These are phyloP conservation scores for Pediacus dermestoides DNA, from an alignment of 2,888 invertebrate species.

Conservation along the genomic window DNA sequence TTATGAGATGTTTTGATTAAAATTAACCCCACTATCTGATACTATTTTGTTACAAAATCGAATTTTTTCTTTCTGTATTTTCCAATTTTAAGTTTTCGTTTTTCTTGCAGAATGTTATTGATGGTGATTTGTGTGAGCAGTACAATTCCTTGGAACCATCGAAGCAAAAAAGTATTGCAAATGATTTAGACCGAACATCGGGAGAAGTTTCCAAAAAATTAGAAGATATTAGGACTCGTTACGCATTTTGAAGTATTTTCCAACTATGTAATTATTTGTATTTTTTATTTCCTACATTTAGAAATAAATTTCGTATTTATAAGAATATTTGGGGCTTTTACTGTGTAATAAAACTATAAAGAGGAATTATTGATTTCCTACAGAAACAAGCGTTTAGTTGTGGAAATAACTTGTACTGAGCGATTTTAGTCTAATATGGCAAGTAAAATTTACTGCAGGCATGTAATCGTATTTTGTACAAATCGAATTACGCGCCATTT, in stretches of 20 bases:
- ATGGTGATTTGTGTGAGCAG: conserved; percentile 98
- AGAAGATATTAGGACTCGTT: conserved; percentile 97
- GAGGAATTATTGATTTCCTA: no score
- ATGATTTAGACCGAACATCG: conserved; percentile 91
- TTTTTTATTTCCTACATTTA: no score
- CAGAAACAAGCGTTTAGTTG: no score
- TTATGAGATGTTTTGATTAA: conserved; percentile 38
- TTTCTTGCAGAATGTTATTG: conserved; percentile 84
- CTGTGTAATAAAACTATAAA: no score
- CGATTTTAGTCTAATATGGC: no score
- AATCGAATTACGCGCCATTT: no score
- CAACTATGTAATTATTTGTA: no score
- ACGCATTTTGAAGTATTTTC: conserved; percentile 80
- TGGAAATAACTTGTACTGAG: no score
- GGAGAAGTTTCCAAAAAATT: conserved; percentile 98
- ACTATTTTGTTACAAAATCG: conserved; percentile 5
- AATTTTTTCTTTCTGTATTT: conserved; percentile 4
- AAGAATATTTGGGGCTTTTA: no score
- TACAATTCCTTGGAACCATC: conserved; percentile 91
- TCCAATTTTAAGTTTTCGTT: conserved; percentile 9
- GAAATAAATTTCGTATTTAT: no score
- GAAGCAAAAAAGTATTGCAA: conserved; percentile 93
- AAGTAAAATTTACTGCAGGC: no score
- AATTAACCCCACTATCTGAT: conserved; percentile 14
- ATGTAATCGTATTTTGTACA: no score